phyloP scores from a whole-genome alignment of 2,888 invertebrate species.

The Cenopis cana region DNA sequence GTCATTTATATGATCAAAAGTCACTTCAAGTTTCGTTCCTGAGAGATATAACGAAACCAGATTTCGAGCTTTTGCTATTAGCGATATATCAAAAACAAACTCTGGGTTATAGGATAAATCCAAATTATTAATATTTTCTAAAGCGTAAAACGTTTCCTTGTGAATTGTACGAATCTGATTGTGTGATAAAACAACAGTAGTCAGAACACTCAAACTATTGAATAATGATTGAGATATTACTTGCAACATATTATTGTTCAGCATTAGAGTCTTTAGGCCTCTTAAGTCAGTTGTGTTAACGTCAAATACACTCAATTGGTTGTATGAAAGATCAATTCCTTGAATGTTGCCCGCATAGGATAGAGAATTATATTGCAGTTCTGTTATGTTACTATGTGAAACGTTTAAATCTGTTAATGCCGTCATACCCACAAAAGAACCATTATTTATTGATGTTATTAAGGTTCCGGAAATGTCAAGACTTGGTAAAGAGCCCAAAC shows the following conservation, averaged over 20 bases:
- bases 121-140: constrained; percentile 55
- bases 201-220: constrained; percentile 52
- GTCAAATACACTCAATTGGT: constrained; percentile 58
- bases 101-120: constrained; percentile 67
- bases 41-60: constrained; percentile 59
- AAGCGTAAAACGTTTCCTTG: constrained; percentile 53
- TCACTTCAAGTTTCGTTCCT: constrained; percentile 53
- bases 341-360: constrained; percentile 58
- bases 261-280: constrained; percentile 54
- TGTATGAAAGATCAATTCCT: constrained; percentile 66
- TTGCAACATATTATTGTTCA: constrained; percentile 64
- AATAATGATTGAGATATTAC: constrained; percentile 53
- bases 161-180: constrained; percentile 33
- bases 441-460: constrained; percentile 60
- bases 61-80: constrained; percentile 50
- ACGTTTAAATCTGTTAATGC: constrained; percentile 62
- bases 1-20: constrained; percentile 52
- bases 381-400: constrained; percentile 60
- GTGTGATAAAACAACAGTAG: constrained; percentile 55
- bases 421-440: constrained; percentile 66
- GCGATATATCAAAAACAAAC: constrained; percentile 52
- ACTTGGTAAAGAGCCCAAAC: constrained; percentile 60
- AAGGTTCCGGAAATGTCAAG: constrained; percentile 65
- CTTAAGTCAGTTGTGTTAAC: constrained; percentile 62
- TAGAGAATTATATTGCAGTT: constrained; percentile 64